These are phyloP conservation scores for Euphonia xanthogaster DNA, from an alignment of 2,797 vertebrate genomes.

Conservation along the genomic window DNA sequence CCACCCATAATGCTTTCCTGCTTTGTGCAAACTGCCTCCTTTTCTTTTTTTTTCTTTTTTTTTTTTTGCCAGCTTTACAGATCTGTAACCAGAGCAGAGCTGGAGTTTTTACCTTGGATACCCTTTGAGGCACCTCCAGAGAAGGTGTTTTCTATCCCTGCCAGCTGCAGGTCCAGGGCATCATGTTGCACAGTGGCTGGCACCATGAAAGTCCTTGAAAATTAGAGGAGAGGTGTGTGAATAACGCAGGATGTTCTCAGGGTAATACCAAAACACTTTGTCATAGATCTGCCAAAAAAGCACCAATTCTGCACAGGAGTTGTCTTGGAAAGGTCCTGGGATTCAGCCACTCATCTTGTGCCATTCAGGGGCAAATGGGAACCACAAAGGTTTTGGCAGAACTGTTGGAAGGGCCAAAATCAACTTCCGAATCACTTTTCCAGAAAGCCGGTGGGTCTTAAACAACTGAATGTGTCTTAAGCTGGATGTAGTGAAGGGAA, in stretches of 20 bases:
- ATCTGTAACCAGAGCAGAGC: background rate
- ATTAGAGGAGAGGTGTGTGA: background rate
- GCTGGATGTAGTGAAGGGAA: background rate
- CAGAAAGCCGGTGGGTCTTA: background rate
- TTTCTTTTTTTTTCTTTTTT: background rate
- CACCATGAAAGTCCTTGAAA: background rate
- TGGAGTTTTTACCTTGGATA: background rate
- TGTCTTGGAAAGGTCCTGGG: background rate
- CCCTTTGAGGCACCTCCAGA: background rate
- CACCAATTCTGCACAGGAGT: accelerated
- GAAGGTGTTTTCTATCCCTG: background rate
- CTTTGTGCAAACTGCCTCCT: background rate
- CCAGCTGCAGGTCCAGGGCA: background rate
- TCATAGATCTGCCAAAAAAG: background rate
- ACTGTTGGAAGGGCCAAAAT: background rate
- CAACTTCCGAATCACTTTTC: background rate
- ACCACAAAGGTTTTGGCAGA: background rate
- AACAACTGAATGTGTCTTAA: background rate
- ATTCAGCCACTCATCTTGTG: background rate
- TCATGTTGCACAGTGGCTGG: background rate
- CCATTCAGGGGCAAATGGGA: background rate
- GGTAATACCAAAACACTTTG: background rate
- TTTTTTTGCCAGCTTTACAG: background rate
- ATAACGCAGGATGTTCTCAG: background rate
- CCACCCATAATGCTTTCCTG: background rate